Conservation (phyloP, 2,888 invertebrate genomes). For the Catocala nupta region DNA sequence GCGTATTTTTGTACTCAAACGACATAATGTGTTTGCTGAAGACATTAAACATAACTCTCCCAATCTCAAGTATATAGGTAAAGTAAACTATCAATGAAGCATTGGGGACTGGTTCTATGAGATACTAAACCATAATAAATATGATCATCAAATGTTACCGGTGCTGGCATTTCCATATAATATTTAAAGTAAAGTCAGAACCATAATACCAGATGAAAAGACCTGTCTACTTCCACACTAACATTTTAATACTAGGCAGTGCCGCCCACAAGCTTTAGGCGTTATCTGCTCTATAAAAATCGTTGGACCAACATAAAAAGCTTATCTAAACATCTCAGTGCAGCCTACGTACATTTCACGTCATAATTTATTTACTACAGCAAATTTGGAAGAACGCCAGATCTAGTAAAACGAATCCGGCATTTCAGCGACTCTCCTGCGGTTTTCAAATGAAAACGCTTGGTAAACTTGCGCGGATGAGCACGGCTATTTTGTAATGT, state of each 20-base stretch:
- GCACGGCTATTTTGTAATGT: slow-evolving; percentile 47
- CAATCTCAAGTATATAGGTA: too few relatives aligned
- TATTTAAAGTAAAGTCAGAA: too few relatives aligned
- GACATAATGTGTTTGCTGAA: too few relatives aligned
- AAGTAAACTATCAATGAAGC: too few relatives aligned
- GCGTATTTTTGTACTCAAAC: too few relatives aligned
- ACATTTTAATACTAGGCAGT: background rate
- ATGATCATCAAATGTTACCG: too few relatives aligned
- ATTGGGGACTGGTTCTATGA: too few relatives aligned
- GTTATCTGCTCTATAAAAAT: slow-evolving; percentile 2
- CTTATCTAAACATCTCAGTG: slow-evolving; percentile 47
- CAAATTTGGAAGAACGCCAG: slow-evolving; percentile 61
- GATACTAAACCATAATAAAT: too few relatives aligned
- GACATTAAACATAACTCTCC: too few relatives aligned
- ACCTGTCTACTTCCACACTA: background rate
- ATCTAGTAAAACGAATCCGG: slow-evolving; percentile 61
- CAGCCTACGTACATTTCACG: slow-evolving; percentile 52
- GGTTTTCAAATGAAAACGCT: slow-evolving; percentile 59
- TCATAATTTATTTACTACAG: slow-evolving; percentile 63
- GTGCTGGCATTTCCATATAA: too few relatives aligned
- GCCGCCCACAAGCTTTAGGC: background rate
- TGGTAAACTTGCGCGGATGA: slow-evolving; percentile 48
- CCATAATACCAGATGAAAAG: too few relatives aligned
- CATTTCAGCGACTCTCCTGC: slow-evolving; percentile 61
- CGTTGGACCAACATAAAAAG: slow-evolving; percentile 3